These are phyloP conservation scores for Biston stratarius DNA, from an alignment of 2,888 invertebrate species.

Conservation along the genomic window DNA sequence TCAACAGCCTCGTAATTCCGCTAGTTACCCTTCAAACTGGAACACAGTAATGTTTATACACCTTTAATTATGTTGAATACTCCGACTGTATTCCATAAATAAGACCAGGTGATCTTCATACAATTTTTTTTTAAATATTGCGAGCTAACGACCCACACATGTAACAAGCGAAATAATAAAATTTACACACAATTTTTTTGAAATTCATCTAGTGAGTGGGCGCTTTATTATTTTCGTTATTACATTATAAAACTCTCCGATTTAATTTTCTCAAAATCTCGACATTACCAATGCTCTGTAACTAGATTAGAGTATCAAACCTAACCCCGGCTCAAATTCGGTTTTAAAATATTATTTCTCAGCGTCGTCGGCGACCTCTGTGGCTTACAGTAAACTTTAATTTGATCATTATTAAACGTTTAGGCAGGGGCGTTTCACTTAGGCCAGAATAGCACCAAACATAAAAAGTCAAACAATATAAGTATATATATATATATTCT, in stretches of 20 bases:
- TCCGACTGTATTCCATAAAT: too few relatives aligned
- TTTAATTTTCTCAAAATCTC: constrained; percentile 9
- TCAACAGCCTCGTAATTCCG: too few relatives aligned
- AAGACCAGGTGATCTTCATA: too few relatives aligned
- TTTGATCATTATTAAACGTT: constrained; percentile 21
- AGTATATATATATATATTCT: too few relatives aligned
- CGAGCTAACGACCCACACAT: too few relatives aligned
- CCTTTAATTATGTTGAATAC: too few relatives aligned
- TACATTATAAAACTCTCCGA: neutral
- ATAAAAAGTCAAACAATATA: neutral
- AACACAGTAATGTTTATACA: too few relatives aligned
- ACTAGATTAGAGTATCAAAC: constrained; percentile 26
- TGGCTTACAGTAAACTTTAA: constrained; percentile 19
- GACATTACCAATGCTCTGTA: constrained; percentile 13
- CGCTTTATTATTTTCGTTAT: neutral
- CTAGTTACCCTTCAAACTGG: too few relatives aligned
- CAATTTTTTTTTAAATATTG: too few relatives aligned
- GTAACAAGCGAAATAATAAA: too few relatives aligned
- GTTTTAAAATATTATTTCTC: constrained; percentile 27
- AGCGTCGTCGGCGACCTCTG: constrained; percentile 13
- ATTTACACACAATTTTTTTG: too few relatives aligned
- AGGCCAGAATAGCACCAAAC: neutral
- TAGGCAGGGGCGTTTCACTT: constrained; percentile 8
- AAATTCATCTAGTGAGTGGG: too few relatives aligned
- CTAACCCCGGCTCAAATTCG: constrained; percentile 24